Evolutionary conservation across 2,888 invertebrate genomes (phyloP).

Genomic region (Salpingus planirostris): DNA sequence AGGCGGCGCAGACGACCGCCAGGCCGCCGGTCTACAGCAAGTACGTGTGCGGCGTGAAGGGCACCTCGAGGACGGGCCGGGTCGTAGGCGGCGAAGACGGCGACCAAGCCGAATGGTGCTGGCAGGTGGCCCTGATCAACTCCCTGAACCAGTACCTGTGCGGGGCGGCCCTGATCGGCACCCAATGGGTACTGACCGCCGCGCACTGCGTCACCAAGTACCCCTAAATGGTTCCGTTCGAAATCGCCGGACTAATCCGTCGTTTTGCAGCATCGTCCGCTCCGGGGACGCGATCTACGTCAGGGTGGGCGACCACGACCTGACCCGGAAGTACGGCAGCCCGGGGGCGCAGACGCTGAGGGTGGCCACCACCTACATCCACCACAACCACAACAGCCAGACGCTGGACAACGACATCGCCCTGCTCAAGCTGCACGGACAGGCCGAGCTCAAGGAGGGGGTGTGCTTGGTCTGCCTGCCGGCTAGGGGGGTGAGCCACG

Average conservation of each 20-base stretch:
- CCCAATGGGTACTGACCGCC: constrained; percentile 89
- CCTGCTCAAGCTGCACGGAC: constrained; percentile 77
- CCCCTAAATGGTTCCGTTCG: background rate
- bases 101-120: constrained; percentile 88
- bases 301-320: constrained; percentile 84
- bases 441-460: constrained; percentile 80
- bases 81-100: constrained; percentile 91
- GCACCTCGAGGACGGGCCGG: constrained; percentile 51
- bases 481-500: constrained; percentile 78
- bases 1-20: constrained; percentile 50
- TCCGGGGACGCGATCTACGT: constrained; percentile 91
- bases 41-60: constrained; percentile 90
- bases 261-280: constrained; percentile 66
- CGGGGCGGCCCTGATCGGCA: constrained; percentile 87
- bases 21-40: constrained; percentile 73
- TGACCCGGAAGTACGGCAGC: constrained; percentile 83
- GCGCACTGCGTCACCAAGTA: constrained; percentile 93
- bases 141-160: constrained; percentile 89
- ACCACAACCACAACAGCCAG: constrained; percentile 92
- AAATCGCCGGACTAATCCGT: constrained; percentile 2
- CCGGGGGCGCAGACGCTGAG: constrained; percentile 85
- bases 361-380: constrained; percentile 89
- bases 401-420: constrained; percentile 93
- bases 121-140: constrained; percentile 91
- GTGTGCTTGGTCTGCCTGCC: constrained; percentile 81